A percentile compares a stretch with the other conserved stretches of the same genome.
Conservation (phyloP, 2,797 vertebrate species). For the Galagoides demidoff region DNA sequence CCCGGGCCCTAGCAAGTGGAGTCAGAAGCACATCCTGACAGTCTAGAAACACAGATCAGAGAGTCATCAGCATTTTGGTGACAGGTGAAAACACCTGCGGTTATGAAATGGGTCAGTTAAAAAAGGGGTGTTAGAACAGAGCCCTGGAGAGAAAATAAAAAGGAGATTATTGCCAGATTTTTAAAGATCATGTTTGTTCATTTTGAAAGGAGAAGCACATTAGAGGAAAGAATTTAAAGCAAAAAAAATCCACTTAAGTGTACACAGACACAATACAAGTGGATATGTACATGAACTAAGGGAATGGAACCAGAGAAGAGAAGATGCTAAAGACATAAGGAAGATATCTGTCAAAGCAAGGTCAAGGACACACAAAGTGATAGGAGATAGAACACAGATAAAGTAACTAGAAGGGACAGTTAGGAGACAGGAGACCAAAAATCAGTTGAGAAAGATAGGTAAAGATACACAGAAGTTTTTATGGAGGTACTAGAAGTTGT, state of each 20-base stretch:
- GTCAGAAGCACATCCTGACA: no score
- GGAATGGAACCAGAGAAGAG: not conserved
- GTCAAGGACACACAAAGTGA: not conserved
- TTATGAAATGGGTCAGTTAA: not conserved
- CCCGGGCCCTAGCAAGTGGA: no score
- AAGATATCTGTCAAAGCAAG: not conserved
- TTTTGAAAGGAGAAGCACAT: conserved; percentile 22
- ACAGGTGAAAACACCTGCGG: not conserved
- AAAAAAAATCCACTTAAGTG: not conserved
- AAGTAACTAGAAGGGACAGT: not conserved
- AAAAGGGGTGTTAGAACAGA: not conserved
- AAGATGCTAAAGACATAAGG: not conserved
- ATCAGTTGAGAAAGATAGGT: not conserved
- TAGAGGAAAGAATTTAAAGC: not conserved
- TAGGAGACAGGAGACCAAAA: not conserved
- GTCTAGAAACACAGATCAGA: not conserved
- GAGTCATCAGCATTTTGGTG: not conserved
- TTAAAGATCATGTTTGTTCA: not conserved
- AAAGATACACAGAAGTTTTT: not conserved
- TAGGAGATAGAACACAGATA: not conserved
- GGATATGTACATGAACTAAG: not conserved
- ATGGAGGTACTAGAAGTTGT: not conserved
- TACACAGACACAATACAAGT: not conserved
- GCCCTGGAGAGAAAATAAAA: not conserved
- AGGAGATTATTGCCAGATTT: not conserved